These are phyloP conservation scores for Holothuria scabra DNA, from an alignment of 53 echinoderm and acorn worm species.

Conservation along the genomic window DNA sequence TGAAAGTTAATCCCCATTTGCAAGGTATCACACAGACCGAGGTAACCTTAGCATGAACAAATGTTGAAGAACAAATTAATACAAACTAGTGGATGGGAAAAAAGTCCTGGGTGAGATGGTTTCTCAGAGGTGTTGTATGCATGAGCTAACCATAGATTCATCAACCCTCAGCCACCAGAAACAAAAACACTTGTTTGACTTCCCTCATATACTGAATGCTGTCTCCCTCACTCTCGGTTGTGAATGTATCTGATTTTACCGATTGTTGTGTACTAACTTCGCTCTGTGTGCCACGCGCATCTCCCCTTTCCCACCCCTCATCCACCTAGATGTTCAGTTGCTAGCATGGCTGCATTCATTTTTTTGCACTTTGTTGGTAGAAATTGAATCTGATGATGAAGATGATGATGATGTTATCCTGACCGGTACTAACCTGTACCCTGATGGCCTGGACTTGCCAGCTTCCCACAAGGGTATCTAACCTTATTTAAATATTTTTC, in stretches of 20 bases:
- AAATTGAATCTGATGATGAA: conserved; percentile 33
- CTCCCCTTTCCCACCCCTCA: conserved; percentile 38
- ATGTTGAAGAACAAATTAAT: too few species aligned
- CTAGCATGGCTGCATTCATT: conserved; percentile 50
- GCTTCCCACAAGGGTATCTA: conserved; percentile 49
- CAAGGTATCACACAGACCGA: too few species aligned
- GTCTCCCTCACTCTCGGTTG: conserved; percentile 29
- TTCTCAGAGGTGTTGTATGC: conserved; percentile 10
- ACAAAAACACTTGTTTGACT: neutral
- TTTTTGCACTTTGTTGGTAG: conserved; percentile 54
- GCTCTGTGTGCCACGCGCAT: conserved; percentile 42
- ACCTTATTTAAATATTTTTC: conserved; percentile 37
- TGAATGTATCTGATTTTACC: conserved; percentile 28
- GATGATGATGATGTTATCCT: conserved; percentile 51
- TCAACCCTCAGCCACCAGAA: neutral
- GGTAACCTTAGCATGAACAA: too few species aligned
- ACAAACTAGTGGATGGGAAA: too few species aligned
- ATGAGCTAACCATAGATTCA: neutral
- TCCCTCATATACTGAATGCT: conserved; percentile 17
- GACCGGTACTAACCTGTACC: conserved; percentile 37
- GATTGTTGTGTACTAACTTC: conserved; percentile 33
- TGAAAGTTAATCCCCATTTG: too few species aligned
- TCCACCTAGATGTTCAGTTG: conserved; percentile 33
- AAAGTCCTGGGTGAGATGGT: too few species aligned
- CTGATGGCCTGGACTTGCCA: conserved; percentile 27